phyloP scores from a whole-genome alignment of 2,888 invertebrate species.

The Xylocampa areola region DNA sequence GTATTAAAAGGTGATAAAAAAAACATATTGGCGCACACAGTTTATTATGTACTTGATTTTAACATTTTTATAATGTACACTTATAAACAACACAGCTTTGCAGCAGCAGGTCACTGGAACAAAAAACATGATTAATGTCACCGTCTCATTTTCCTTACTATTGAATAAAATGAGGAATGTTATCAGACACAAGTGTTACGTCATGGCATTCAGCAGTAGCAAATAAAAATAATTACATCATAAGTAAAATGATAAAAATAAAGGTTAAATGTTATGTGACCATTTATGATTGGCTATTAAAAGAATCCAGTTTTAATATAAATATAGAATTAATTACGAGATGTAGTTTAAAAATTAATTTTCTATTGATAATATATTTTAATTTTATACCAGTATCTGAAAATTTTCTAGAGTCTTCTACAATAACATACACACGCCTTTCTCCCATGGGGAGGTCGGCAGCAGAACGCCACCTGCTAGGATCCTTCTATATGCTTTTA shows the following conservation, averaged over 20 bases:
- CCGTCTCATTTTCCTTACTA: conserved; percentile 15
- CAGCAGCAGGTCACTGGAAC: conserved; percentile 84
- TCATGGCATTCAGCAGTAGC: conserved; percentile 89
- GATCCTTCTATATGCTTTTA: not conserved
- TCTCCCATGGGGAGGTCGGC: too few species aligned
- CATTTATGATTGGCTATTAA: too few species aligned
- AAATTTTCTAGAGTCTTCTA: too few species aligned
- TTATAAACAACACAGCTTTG: conserved; percentile 84
- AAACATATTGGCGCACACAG: conserved; percentile 73
- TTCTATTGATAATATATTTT: too few species aligned
- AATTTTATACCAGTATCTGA: conserved; percentile 3
- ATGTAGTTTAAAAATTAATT: not conserved
- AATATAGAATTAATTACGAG: too few species aligned
- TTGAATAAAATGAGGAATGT: conserved; percentile 15
- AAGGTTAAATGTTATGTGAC: too few species aligned
- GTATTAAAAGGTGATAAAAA: conserved; percentile 34
- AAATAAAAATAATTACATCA: conserved; percentile 84
- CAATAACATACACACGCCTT: too few species aligned
- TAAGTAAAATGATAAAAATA: too few species aligned
- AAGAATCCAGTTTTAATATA: too few species aligned
- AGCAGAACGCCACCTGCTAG: conserved; percentile 10
- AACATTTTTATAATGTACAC: conserved; percentile 80
- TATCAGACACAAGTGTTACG: conserved; percentile 76
- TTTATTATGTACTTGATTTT: conserved; percentile 83
- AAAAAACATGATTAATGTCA: conserved; percentile 60